These are phyloP conservation scores for Accipiter cooperii DNA, from an alignment of 2,113 vertebrate species.

Conservation along the genomic window DNA sequence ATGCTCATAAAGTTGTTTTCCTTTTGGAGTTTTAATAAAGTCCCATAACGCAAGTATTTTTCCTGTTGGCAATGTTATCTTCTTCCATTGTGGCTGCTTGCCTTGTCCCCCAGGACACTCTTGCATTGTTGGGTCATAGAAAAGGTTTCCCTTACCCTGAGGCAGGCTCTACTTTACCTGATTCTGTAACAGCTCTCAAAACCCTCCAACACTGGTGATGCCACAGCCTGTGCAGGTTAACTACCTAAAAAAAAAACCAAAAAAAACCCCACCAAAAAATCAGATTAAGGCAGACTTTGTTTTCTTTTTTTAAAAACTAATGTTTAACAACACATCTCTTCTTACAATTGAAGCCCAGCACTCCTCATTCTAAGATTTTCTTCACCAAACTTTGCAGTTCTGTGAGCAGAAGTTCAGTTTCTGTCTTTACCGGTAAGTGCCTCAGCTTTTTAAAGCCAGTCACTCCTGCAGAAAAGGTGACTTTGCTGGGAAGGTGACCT, in stretches of 20 bases:
- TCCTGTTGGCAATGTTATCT: background rate
- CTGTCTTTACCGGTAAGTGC: background rate
- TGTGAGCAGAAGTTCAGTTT: background rate
- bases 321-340: background rate
- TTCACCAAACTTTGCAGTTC: background rate
- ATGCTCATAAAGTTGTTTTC: background rate
- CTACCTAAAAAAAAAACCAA: background rate
- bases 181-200: background rate
- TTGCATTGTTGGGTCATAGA: background rate
- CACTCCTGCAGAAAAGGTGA: background rate
- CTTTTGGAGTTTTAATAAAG: background rate
- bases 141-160: background rate
- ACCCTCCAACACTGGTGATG: background rate
- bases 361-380: background rate
- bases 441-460: background rate
- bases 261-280: too few relatives aligned
- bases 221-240: background rate
- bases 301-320: accelerated
- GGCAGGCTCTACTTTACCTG: slow-evolving; percentile 7
- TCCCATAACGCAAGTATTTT: background rate
- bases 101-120: too few relatives aligned
- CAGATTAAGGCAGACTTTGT: background rate
- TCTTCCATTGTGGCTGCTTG: background rate
- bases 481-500: background rate
- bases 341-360: background rate